Conservation (phyloP, 1,140 invertebrate genomes). For the Drosophila sechellia region DNA sequence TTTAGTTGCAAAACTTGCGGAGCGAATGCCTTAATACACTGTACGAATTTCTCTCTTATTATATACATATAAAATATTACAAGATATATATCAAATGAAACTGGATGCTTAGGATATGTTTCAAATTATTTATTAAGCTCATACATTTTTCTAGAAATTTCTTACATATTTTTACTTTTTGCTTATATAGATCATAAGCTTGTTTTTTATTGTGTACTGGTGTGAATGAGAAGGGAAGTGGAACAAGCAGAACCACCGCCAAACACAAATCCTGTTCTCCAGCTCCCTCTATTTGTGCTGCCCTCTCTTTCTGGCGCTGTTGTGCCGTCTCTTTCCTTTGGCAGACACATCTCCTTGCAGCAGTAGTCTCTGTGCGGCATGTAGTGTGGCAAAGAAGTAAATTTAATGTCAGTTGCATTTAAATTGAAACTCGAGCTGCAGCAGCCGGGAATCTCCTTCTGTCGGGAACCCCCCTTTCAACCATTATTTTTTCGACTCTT, state of each 20-base stretch:
- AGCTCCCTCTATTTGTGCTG: conserved; percentile 2
- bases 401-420: conserved; percentile 83
- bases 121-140: too few relatives aligned
- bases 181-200: background rate
- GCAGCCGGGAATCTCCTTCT: conserved; percentile 17
- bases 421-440: conserved; percentile 73
- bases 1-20: conserved; percentile 41
- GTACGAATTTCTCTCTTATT: background rate
- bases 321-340: conserved; percentile 8
- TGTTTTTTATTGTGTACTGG: background rate
- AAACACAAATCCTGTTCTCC: conserved; percentile 34
- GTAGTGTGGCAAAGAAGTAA: conserved; percentile 77
- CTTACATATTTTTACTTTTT: too few relatives aligned
- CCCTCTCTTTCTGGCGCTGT: conserved; percentile 2
- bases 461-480: background rate
- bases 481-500: background rate
- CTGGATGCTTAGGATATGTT: too few relatives aligned
- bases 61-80: background rate
- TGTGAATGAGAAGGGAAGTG: conserved; percentile 16
- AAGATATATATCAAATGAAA: background rate
- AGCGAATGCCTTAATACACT: conserved; percentile 25
- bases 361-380: conserved; percentile 45
- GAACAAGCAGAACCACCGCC: conserved; percentile 21
- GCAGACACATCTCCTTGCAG: conserved; percentile 41
- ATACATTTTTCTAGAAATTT: too few relatives aligned